These are phyloP conservation scores for Drosophila melanosoma DNA, from an alignment of 2,888 invertebrate species.

Conservation along the genomic window DNA sequence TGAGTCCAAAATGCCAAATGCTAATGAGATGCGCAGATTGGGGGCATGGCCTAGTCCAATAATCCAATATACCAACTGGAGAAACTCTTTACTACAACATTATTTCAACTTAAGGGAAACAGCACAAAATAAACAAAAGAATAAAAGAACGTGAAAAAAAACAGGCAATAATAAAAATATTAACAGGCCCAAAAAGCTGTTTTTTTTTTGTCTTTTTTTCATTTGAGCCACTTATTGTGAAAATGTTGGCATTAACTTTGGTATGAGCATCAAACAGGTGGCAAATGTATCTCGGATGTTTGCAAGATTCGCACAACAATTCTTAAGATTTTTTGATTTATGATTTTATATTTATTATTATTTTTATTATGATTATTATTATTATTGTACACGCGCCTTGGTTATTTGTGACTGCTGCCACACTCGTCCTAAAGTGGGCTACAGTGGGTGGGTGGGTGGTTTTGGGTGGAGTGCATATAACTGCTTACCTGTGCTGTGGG, in stretches of 20 bases:
- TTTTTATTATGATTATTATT: slow-evolving; percentile 7
- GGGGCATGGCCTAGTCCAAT: neutral
- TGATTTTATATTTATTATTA: slow-evolving; percentile 16
- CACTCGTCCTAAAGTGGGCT: slow-evolving; percentile 5
- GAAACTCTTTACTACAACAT: slow-evolving; percentile 31
- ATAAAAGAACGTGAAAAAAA: neutral
- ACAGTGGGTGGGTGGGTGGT: neutral
- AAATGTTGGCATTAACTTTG: slow-evolving; percentile 16
- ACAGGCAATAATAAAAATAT: slow-evolving; percentile 27
- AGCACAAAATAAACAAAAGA: neutral
- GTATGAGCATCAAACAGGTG: slow-evolving; percentile 30
- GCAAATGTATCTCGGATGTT: neutral
- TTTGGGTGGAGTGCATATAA: neutral
- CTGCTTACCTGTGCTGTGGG: slow-evolving; percentile 37
- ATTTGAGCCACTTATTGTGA: neutral
- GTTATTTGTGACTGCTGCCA: slow-evolving; percentile 18
- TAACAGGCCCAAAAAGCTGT: slow-evolving; percentile 22
- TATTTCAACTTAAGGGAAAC: slow-evolving; percentile 13
- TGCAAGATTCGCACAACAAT: slow-evolving; percentile 4
- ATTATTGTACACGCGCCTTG: neutral
- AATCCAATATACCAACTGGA: slow-evolving; percentile 3
- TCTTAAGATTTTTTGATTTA: slow-evolving; percentile 30
- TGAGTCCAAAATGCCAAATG: slow-evolving; percentile 24
- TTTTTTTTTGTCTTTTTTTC: slow-evolving; percentile 15
- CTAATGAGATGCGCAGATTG: slow-evolving; percentile 41